Percentiles rank a stretch among this genome's conserved stretches.
Conservation (phyloP, 2,888 invertebrate genomes). For the Electrophaes corylata region DNA sequence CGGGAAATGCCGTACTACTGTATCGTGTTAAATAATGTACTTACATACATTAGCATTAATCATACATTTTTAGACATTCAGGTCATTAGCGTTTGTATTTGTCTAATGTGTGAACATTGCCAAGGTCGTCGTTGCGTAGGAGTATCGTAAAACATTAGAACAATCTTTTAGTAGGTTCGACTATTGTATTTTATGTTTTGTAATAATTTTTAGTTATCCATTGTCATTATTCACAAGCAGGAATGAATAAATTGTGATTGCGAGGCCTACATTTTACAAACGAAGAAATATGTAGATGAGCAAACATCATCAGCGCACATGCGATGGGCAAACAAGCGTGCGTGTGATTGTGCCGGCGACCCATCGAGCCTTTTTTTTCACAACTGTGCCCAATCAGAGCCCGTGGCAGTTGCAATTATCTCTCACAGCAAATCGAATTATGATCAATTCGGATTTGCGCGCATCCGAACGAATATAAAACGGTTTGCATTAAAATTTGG, state of each 20-base stretch:
- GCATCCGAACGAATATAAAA: slow-evolving; percentile 83
- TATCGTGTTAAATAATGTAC: slow-evolving; percentile 15
- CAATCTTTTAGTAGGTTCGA: neutral
- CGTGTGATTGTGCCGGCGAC: slow-evolving; percentile 71
- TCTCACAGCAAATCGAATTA: slow-evolving; percentile 82
- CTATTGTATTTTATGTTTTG: neutral
- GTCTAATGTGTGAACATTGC: slow-evolving; percentile 56
- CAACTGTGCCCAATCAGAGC: slow-evolving; percentile 77
- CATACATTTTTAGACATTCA: slow-evolving; percentile 19
- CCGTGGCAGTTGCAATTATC: slow-evolving; percentile 84
- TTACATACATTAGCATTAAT: slow-evolving; percentile 20
- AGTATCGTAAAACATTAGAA: slow-evolving; percentile 29
- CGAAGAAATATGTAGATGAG: slow-evolving; percentile 62
- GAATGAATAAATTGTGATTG: slow-evolving; percentile 30
- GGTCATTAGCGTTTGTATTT: slow-evolving; percentile 72
- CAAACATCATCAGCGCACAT: slow-evolving; percentile 77
- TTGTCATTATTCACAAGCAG: slow-evolving; percentile 23
- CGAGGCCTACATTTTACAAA: slow-evolving; percentile 41
- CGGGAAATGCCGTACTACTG: slow-evolving; percentile 25
- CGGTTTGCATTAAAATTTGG: slow-evolving; percentile 84
- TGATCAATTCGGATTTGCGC: slow-evolving; percentile 85
- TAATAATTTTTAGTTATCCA: slow-evolving; percentile 20
- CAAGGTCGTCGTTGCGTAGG: slow-evolving; percentile 58
- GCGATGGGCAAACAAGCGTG: slow-evolving; percentile 72
- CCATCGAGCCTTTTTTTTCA: slow-evolving; percentile 58